Percentiles rank a stretch among this genome's conserved stretches.
phyloP scores from a whole-genome alignment of 2,888 invertebrate genomes.

The Brenthis daphne region DNA sequence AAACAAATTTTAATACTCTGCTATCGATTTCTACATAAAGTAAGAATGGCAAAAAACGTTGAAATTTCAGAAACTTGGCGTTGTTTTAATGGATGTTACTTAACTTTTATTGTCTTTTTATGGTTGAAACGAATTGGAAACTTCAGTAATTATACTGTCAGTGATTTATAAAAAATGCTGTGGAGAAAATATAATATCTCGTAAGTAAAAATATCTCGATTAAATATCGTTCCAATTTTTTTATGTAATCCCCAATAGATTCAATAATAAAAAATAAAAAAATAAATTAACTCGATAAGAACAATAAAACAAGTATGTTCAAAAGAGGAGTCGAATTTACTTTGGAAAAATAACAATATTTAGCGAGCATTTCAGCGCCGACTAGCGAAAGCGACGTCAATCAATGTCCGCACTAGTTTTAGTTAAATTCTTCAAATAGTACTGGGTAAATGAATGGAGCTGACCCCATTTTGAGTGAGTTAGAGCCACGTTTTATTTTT shows the following conservation, averaged over 20 bases:
- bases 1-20: neutral
- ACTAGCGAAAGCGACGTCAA: constrained; percentile 14
- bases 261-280: too few species aligned
- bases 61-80: constrained; percentile 13
- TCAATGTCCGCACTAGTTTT: constrained; percentile 19
- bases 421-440: constrained; percentile 18
- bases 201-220: too few species aligned
- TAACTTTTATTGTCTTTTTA: constrained; percentile 17
- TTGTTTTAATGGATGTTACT: constrained; percentile 18
- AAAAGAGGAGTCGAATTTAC: too few species aligned
- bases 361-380: neutral
- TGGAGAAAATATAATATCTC: neutral
- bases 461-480: constrained; percentile 20
- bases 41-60: constrained; percentile 1
- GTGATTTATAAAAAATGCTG: neutral
- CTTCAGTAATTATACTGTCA: constrained; percentile 16
- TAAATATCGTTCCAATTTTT: too few species aligned
- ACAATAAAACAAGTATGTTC: too few species aligned
- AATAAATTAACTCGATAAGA: too few species aligned
- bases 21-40: neutral
- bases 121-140: constrained; percentile 13
- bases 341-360: too few species aligned
- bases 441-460: constrained; percentile 9
- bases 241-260: too few species aligned
- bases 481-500: neutral